A percentile compares a stretch with the other conserved stretches of the same genome.
Conservation (phyloP, 2,113 vertebrate genomes). For the Neodontobutis hainanensis region DNA sequence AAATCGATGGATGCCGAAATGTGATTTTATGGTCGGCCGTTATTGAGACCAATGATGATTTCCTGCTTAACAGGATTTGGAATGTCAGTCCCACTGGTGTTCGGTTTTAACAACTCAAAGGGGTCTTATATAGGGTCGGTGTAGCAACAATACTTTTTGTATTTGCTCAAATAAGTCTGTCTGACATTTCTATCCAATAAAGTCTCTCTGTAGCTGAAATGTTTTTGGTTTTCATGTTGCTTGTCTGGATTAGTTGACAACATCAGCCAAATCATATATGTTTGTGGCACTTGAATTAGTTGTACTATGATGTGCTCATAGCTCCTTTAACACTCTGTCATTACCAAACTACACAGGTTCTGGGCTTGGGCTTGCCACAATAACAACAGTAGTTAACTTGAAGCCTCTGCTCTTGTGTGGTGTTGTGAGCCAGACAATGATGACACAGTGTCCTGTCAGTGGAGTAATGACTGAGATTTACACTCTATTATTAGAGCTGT, state of each 20-base stretch:
- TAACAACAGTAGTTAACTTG: conserved; percentile 67
- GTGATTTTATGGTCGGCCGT: conserved; percentile 61
- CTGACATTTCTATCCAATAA: conserved; percentile 31
- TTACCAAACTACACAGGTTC: conserved; percentile 53
- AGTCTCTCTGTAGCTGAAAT: conserved; percentile 22
- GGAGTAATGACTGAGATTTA: conserved; percentile 76
- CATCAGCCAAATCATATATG: too few relatives aligned
- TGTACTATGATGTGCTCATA: conserved; percentile 16
- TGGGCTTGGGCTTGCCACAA: conserved; percentile 25
- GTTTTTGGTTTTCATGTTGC: conserved; percentile 23
- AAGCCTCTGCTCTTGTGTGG: conserved; percentile 58
- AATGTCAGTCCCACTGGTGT: conserved; percentile 62
- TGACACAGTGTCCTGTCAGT: conserved; percentile 76
- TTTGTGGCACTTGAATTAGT: conserved; percentile 30
- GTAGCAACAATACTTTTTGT: conserved; percentile 8
- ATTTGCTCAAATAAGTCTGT: conserved; percentile 25
- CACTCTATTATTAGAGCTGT: conserved; percentile 77
- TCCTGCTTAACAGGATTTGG: conserved; percentile 67
- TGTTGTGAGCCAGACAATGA: conserved; percentile 69
- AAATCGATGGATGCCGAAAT: conserved; percentile 80
- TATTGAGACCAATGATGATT: conserved; percentile 70
- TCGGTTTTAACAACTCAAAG: conserved; percentile 26
- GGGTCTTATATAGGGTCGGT: conserved; percentile 2
- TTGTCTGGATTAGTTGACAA: conserved; percentile 28
- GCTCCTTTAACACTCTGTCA: conserved; percentile 40